A percentile compares a stretch with the other conserved stretches of the same genome.
Conservation (phyloP, 2,888 invertebrate genomes). For the Leptopilina syphax region DNA sequence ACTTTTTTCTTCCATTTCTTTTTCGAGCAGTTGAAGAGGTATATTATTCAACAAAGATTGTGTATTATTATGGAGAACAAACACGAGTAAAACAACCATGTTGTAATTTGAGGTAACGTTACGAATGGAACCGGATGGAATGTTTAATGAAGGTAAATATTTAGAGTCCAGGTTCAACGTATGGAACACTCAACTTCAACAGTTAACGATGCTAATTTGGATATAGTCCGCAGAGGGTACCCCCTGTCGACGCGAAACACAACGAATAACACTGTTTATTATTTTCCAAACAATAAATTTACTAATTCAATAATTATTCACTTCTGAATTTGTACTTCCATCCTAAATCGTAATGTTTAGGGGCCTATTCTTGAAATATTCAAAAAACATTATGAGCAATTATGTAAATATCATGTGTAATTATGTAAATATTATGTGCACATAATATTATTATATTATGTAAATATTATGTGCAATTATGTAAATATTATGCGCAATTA, state of each 20-base stretch:
- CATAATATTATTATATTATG: too few species aligned
- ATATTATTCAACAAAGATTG: background rate
- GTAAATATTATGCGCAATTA: too few species aligned
- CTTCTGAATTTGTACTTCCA: too few species aligned
- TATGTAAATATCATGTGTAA: too few species aligned
- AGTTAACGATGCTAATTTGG: constrained; percentile 19
- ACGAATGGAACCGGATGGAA: constrained; percentile 35
- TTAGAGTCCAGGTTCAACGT: constrained; percentile 47
- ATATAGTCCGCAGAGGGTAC: background rate
- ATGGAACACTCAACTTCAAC: constrained; percentile 18
- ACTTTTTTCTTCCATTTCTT: too few species aligned
- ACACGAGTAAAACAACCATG: constrained; percentile 16
- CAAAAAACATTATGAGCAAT: too few species aligned
- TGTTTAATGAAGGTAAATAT: constrained; percentile 61
- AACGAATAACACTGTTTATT: background rate
- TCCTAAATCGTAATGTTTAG: too few species aligned
- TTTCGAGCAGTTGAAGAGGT: background rate
- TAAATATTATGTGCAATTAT: too few species aligned
- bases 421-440: too few species aligned
- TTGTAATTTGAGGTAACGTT: constrained; percentile 26
- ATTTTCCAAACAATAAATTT: too few species aligned
- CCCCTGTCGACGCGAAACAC: background rate
- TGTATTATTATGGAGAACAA: constrained; percentile 1
- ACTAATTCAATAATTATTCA: too few species aligned
- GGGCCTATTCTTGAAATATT: too few species aligned